phyloP scores from a whole-genome alignment of 2,888 invertebrate genomes.

The Catocala nupta region DNA sequence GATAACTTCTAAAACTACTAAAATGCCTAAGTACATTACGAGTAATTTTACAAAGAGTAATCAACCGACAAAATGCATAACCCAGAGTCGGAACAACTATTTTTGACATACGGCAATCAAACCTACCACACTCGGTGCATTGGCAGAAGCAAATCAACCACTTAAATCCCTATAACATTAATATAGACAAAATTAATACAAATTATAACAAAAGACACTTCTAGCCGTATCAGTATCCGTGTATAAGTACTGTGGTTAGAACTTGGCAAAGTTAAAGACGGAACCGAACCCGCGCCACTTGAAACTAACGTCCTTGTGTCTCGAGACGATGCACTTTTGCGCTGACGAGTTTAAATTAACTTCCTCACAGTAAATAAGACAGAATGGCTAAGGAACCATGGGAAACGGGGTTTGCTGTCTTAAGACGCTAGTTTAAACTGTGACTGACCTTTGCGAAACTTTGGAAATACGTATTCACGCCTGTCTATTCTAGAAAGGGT shows the following conservation, averaged over 20 bases:
- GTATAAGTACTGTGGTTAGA: conserved; percentile 38
- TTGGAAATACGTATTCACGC: no score
- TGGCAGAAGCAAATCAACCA: no score
- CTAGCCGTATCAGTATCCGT: conserved; percentile 7
- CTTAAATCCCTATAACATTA: no score
- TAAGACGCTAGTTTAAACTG: background rate
- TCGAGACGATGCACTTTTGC: conserved; percentile 46
- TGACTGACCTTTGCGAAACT: background rate
- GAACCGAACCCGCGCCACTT: conserved; percentile 33
- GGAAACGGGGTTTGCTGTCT: background rate
- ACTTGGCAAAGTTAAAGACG: conserved; percentile 36
- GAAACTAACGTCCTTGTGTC: conserved; percentile 37
- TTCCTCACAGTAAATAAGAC: conserved; percentile 39
- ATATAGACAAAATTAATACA: no score
- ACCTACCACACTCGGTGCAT: no score
- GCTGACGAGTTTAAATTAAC: conserved; percentile 39
- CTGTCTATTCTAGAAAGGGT: no score
- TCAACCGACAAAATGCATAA: no score
- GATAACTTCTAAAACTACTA: no score
- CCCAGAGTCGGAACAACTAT: no score
- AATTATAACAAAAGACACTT: conserved; percentile 10
- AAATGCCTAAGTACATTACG: no score
- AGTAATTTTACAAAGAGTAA: no score
- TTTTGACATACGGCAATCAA: no score
- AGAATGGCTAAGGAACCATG: conserved; percentile 4